Conservation (phyloP, 2,113 vertebrate species). For the Natator depressus region DNA sequence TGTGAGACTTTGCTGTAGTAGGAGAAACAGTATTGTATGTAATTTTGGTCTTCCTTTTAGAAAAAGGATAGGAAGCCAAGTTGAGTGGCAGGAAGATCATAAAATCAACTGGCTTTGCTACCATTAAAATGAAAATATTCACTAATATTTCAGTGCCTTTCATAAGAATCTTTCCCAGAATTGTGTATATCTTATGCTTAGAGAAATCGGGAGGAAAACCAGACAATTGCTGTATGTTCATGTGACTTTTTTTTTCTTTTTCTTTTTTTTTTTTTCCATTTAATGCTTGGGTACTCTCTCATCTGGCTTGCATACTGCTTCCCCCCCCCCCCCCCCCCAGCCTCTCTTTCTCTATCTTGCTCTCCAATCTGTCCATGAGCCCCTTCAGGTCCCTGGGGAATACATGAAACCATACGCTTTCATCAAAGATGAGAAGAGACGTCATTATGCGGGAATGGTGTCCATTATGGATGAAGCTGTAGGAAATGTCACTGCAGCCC, state of each 20-base stretch:
- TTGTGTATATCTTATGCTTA: not conserved
- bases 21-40: not conserved
- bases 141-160: not conserved
- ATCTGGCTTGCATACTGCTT: not conserved
- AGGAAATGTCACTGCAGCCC: conserved; percentile 89
- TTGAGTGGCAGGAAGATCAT: not conserved
- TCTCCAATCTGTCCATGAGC: conserved; percentile 91
- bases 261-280: not conserved
- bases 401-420: conserved; percentile 86
- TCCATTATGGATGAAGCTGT: conserved; percentile 95
- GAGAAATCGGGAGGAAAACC: not conserved
- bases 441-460: conserved; percentile 92
- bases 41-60: not conserved
- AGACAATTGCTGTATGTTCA: not conserved
- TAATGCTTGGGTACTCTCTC: not conserved
- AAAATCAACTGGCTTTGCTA: not conserved
- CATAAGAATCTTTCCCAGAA: not conserved
- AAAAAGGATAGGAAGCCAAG: not conserved
- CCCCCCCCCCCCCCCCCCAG: conserved; percentile 68
- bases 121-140: not conserved
- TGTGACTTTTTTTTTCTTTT: not conserved
- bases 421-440: conserved; percentile 84
- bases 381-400: conserved; percentile 89
- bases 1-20: not conserved
- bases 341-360: conserved; percentile 95